Conservation (phyloP, 2,888 invertebrate genomes). For the Nowickia ferox region DNA sequence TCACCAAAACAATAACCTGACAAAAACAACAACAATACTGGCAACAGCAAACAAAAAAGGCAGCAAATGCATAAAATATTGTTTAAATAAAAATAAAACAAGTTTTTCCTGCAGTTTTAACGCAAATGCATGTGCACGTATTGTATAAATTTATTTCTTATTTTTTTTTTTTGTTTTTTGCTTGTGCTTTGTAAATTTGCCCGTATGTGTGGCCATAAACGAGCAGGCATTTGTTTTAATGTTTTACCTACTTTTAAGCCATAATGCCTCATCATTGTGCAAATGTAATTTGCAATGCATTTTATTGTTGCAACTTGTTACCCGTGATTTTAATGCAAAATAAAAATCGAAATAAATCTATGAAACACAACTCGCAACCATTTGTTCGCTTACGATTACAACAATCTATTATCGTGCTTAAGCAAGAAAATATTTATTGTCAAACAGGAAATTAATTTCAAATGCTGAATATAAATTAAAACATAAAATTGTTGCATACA, state of each 20-base stretch:
- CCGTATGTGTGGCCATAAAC: conserved; percentile 24
- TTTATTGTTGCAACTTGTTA: conserved; percentile 61
- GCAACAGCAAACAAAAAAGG: not conserved
- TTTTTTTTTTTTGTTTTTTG: not conserved
- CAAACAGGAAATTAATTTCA: conserved; percentile 66
- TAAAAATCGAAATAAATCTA: conserved; percentile 55
- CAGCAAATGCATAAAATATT: conserved; percentile 56
- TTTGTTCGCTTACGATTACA: conserved; percentile 20
- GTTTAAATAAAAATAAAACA: conserved; percentile 54
- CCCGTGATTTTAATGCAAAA: conserved; percentile 50
- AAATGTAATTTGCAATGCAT: conserved; percentile 60
- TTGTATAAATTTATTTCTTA: not conserved
- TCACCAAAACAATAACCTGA: conserved; percentile 49
- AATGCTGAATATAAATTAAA: conserved; percentile 54
- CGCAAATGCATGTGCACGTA: not conserved
- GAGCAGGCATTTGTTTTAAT: conserved; percentile 42
- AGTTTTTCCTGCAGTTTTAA: conserved; percentile 13
- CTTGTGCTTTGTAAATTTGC: not conserved
- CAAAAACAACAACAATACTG: conserved; percentile 33
- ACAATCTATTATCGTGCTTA: conserved; percentile 22
- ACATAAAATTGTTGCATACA: conserved; percentile 47
- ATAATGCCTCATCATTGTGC: conserved; percentile 59
- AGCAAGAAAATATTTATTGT: conserved; percentile 49
- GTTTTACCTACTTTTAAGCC: conserved; percentile 43
- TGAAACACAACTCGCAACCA: conserved; percentile 31